Evolutionary conservation across 1,140 invertebrate species (phyloP).

Genomic region (Aleiodes sp.): DNA sequence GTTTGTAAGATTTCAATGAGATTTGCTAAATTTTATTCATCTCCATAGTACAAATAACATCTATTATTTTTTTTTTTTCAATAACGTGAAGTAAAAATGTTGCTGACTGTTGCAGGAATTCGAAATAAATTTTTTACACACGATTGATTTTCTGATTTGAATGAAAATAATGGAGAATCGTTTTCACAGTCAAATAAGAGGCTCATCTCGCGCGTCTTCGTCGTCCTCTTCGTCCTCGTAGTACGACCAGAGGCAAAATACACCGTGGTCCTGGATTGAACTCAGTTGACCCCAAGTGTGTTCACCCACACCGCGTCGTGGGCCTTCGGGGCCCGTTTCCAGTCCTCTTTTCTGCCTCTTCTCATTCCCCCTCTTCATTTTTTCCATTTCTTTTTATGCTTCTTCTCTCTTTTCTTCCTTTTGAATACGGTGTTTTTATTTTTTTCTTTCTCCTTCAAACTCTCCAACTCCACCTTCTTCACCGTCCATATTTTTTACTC

Average conservation of each 20-base stretch:
- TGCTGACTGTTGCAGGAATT: background rate
- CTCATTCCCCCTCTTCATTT: constrained; percentile 11
- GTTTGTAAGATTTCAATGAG: background rate
- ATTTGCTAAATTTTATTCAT: background rate
- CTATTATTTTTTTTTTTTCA: background rate
- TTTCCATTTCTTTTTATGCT: background rate
- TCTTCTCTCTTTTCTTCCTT: background rate
- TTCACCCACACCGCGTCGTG: constrained; percentile 32
- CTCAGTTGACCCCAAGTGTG: constrained; percentile 34
- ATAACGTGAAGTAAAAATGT: background rate
- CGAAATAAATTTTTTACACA: background rate
- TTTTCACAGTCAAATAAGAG: constrained; percentile 31
- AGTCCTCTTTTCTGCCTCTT: background rate
- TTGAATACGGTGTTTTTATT: no score
- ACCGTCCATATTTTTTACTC: background rate
- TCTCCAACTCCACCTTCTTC: constrained; percentile 3
- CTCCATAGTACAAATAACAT: background rate
- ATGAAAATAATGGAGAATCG: constrained; percentile 19
- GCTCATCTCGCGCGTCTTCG: background rate
- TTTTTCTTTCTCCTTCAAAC: background rate
- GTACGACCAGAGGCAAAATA: constrained; percentile 15
- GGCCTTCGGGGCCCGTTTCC: background rate
- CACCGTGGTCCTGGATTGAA: constrained; percentile 23
- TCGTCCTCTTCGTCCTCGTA: background rate
- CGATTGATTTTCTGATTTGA: background rate